Evolutionary conservation across 2,113 vertebrate species (phyloP).

Genomic region (Sphyrna mokarran): DNA sequence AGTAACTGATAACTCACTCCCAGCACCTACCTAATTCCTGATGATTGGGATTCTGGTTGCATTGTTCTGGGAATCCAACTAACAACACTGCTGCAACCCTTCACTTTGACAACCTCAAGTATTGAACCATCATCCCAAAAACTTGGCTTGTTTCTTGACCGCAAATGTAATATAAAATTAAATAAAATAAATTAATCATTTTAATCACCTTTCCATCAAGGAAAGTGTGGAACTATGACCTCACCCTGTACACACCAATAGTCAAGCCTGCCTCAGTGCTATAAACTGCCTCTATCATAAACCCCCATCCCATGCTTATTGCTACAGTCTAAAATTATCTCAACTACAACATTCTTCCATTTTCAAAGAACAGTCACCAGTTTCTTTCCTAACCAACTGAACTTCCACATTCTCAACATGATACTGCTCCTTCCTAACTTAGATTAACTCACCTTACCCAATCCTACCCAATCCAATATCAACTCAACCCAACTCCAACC

Average conservation of each 20-base stretch:
- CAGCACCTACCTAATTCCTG: neutral
- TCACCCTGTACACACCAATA: constrained; percentile 16
- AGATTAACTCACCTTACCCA: neutral
- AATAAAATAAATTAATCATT: constrained; percentile 31
- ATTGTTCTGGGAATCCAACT: neutral
- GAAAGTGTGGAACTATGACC: neutral
- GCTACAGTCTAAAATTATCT: neutral
- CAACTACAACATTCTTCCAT: neutral
- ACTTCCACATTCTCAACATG: neutral
- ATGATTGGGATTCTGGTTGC: neutral
- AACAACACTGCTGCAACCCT: neutral
- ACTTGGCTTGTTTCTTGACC: neutral
- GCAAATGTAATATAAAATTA: neutral
- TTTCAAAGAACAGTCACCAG: neutral
- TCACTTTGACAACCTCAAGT: neutral
- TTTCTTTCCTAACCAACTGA: neutral
- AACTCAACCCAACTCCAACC: too few relatives aligned
- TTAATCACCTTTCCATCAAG: neutral
- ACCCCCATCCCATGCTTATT: neutral
- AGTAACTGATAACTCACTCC: neutral
- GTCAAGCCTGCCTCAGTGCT: neutral
- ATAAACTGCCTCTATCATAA: neutral
- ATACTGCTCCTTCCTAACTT: neutral
- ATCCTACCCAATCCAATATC: neutral
- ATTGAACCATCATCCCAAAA: neutral